Evolutionary conservation across 2,797 vertebrate genomes (phyloP).

Genomic region (Staurois parvus): DNA sequence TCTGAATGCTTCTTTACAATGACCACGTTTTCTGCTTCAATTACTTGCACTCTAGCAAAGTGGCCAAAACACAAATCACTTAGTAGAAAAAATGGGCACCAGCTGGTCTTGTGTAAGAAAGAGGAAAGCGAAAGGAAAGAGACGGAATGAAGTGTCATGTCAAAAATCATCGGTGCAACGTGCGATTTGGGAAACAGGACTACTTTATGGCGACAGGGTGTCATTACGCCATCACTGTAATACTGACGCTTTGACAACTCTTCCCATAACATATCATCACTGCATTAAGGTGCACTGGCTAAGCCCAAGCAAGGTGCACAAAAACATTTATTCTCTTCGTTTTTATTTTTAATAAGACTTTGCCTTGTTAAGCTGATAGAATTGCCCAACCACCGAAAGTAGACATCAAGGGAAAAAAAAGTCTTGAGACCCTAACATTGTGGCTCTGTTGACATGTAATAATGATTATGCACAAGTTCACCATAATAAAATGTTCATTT

Average conservation of each 20-base stretch:
- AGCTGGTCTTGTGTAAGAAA: constrained; percentile 79
- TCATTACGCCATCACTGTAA: constrained; percentile 92
- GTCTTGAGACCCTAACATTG: not conserved
- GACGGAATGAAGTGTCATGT: constrained; percentile 80
- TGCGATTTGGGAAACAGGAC: constrained; percentile 89
- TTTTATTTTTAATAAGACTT: constrained; percentile 77
- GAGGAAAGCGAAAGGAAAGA: constrained; percentile 73
- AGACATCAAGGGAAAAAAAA: constrained; percentile 8
- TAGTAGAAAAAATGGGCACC: constrained; percentile 80
- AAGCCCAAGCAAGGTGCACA: constrained; percentile 75
- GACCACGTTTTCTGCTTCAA: constrained; percentile 71
- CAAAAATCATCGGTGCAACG: constrained; percentile 86
- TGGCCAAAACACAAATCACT: constrained; percentile 80
- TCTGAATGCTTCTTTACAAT: constrained; percentile 59
- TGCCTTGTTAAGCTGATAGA: constrained; percentile 76
- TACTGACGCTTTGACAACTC: constrained; percentile 91
- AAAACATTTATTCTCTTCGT: constrained; percentile 67
- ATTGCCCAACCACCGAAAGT: constrained; percentile 63
- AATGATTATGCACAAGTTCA: not conserved
- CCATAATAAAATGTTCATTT: not conserved
- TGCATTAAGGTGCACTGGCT: constrained; percentile 89
- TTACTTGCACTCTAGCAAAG: constrained; percentile 79
- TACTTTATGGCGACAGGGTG: constrained; percentile 93
- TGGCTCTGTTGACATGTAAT: not conserved
- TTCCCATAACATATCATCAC: constrained; percentile 95